Evolutionary conservation across 2,113 vertebrate genomes (phyloP).

Genomic region (Machaerirhynchus nigripectus): DNA sequence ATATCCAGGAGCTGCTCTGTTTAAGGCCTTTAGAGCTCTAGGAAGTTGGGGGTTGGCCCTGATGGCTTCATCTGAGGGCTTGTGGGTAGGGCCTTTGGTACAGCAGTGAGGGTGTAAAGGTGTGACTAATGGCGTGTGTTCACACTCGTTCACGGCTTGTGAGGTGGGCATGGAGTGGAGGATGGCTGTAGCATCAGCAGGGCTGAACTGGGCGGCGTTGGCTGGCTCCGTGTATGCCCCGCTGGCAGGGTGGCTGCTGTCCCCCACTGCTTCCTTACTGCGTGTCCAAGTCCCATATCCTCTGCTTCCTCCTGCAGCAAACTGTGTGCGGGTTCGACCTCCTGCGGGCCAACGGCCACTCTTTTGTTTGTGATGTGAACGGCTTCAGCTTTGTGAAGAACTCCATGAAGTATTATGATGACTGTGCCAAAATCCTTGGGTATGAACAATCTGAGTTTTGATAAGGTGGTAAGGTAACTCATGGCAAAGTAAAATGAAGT

Average conservation of each 20-base stretch:
- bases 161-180: not conserved
- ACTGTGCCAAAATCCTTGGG: conserved; percentile 98
- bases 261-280: not conserved
- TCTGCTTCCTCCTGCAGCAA: conserved; percentile 79
- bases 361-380: conserved; percentile 96
- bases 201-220: not conserved
- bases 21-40: not conserved
- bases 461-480: not conserved
- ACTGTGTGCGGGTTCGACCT: conserved; percentile 97
- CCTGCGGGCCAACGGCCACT: conserved; percentile 93
- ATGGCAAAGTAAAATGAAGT: not conserved
- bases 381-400: conserved; percentile 99
- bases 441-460: conserved; percentile 51
- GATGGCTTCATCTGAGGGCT: not conserved
- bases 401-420: conserved; percentile 98
- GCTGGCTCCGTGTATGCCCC: not conserved
- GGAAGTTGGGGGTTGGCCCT: not conserved
- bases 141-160: not conserved
- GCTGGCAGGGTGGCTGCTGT: not conserved
- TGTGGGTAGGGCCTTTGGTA: not conserved
- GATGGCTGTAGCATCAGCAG: not conserved
- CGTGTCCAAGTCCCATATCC: not conserved
- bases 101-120: not conserved
- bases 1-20: not conserved
- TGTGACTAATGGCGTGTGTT: not conserved